Percentiles rank a stretch among this genome's conserved stretches.
Conservation (phyloP, 2,797 vertebrate genomes). For the Selene dorsalis region DNA sequence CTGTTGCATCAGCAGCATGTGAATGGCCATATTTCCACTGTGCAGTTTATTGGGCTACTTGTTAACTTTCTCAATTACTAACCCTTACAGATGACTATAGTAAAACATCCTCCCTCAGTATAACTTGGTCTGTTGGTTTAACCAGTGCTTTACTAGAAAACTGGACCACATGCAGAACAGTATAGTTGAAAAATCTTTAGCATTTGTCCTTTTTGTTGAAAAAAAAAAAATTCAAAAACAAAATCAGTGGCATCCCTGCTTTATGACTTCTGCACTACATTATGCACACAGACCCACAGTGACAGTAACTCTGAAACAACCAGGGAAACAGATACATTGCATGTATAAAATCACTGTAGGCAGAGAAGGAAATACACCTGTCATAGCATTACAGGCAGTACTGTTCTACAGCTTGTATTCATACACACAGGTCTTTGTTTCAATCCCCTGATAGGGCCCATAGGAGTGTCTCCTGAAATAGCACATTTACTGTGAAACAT, state of each 20-base stretch:
- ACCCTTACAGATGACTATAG: not conserved
- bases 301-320: not conserved
- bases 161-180: not conserved
- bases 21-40: not conserved
- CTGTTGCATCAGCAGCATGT: constrained; percentile 16
- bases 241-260: not conserved
- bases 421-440: not conserved
- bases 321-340: not conserved
- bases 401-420: not conserved
- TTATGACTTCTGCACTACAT: not conserved
- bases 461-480: too few species aligned
- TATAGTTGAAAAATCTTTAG: not conserved
- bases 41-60: not conserved
- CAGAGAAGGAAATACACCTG: not conserved
- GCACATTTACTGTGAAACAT: too few species aligned
- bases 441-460: too few species aligned
- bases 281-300: not conserved
- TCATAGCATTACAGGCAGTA: not conserved
- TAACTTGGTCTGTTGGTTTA: not conserved
- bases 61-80: not conserved
- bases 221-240: not conserved
- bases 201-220: not conserved
- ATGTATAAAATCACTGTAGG: not conserved
- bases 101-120: not conserved
- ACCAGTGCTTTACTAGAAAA: not conserved